Evolutionary conservation across 1,140 invertebrate species (phyloP), one percentile per base, ranked within the genome.

Genomic region (Lineus longissimus): DNA sequence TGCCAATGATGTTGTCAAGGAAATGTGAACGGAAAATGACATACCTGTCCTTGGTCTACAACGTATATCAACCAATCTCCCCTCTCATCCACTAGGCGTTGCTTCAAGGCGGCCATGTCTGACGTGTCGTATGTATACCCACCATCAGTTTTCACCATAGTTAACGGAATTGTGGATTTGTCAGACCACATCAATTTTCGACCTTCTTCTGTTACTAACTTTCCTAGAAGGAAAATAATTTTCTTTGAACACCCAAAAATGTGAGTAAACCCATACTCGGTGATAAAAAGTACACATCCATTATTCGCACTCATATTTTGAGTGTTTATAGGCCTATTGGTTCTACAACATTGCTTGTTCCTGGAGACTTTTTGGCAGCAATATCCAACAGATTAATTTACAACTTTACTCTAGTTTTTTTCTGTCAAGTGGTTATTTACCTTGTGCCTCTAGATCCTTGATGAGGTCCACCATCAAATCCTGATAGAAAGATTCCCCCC

Each of bases 121-220:
- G 95, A 98, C 0, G 97, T 99, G 78, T 99, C 97, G 81, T 99
- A 99, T 0, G 97, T 99, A 77, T 90, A 99, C 30, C 97, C 97
- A 56, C 97, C 97, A 84, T 98, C 97, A 2, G 93, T 94, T 84
- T 99, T 99, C 0, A 98, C 88, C 19, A 99, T 86, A 0, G 95
- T 99, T 19, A 99, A 78, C 0, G 97, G 97, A n/a, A 85, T 72
- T n/a, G 64, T 64, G 43, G 66, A 66, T 25, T 73, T 80, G 51
- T 84, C 80, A 1, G 88, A 87, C 88, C 92, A 98, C 89, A 99
- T 92, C 7, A 99, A 88, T 75, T 92, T 90, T 22, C 97, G 84
- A 0, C 97, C 96, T 47, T 98, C 92, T 74, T 98, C 96, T 73
- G 90, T 86, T 76, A 93, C 89, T 4, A 96, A 76, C 2, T 88